Base-by-base conservation (phyloP, 2,113 vertebrate species). In the Mellivora capensis region DNA sequence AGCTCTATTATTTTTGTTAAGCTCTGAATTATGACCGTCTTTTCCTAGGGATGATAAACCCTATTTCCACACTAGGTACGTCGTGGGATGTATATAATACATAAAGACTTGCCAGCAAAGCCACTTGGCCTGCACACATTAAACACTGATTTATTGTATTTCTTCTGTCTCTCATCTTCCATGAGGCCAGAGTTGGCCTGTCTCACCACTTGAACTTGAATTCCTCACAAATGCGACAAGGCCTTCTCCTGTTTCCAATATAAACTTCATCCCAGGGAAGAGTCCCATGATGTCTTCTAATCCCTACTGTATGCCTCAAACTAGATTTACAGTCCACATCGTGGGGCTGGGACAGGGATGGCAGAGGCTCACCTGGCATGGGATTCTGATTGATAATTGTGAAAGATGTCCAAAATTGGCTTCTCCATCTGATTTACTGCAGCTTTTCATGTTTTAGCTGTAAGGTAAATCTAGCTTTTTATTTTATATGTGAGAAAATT, bases 1-100 rank as follows among this genome's bases (percentile, higher is more conserved):
- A 98, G 97, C 90, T 96, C 86, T 98, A 98, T 99, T 98, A 98
- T 99, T 98, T 98, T 98, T 98, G 96, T 98, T 98, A 98, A 98
- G 90, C 91, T 96, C 77, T 91, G 98, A 98, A 98, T 98, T 98
- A 98, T 90, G 84, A 98, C 98, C 98, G 95, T 97, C 98, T 98
- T 98, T 97, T 97, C 97, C 94, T 91, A 97, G 97, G 98, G 97
- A 81, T 85, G 59, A 90, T 98, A 97, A 97, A 97, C 94, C 89
- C 82, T 93, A 91, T 97, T 96, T 87, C 97, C 97, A 96, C 86
- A 96, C 87, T 95, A 95, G 97, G 83, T 95, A 97, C 91, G 94
- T 95, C 97, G 92, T 98, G 96, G 96, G 96, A 98, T 93, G 69
- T 97, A 97, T 97, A 88, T 96, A 98, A 85, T 97, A 98, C 89